Evolutionary conservation across 2,797 vertebrate genomes (phyloP).

Genomic region (Chloroceryle amazona): DNA sequence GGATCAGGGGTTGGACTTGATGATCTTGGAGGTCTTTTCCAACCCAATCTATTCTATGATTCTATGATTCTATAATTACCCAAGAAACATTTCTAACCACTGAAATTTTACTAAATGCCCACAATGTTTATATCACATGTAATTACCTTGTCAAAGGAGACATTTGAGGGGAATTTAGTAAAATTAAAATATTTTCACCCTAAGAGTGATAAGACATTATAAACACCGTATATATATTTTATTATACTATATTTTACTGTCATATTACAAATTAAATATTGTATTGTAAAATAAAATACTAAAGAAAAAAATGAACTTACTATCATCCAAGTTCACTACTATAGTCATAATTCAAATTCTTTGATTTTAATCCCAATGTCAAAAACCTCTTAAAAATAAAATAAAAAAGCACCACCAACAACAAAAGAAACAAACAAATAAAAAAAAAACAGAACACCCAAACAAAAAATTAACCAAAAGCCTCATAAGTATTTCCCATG

Average conservation of each 20-base stretch:
- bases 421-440: no score
- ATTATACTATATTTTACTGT: not conserved
- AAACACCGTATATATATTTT: not conserved
- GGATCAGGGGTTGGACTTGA: no score
- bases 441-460: no score
- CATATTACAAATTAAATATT: not conserved
- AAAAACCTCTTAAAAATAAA: not conserved
- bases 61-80: not conserved
- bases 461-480: not conserved
- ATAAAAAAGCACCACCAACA: no score
- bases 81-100: not conserved
- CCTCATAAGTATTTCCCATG: not conserved
- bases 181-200: not conserved
- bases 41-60: no score
- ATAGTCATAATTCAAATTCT: not conserved
- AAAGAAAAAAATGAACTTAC: not conserved
- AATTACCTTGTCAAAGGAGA: not conserved
- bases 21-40: no score
- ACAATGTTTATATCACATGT: not conserved
- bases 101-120: not conserved
- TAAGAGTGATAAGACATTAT: not conserved
- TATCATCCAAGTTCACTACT: not conserved
- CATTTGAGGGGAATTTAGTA: not conserved
- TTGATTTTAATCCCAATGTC: not conserved
- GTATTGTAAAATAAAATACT: not conserved